phyloP scores from a whole-genome alignment of 2,888 invertebrate species.

The Invenusta paracnida region DNA sequence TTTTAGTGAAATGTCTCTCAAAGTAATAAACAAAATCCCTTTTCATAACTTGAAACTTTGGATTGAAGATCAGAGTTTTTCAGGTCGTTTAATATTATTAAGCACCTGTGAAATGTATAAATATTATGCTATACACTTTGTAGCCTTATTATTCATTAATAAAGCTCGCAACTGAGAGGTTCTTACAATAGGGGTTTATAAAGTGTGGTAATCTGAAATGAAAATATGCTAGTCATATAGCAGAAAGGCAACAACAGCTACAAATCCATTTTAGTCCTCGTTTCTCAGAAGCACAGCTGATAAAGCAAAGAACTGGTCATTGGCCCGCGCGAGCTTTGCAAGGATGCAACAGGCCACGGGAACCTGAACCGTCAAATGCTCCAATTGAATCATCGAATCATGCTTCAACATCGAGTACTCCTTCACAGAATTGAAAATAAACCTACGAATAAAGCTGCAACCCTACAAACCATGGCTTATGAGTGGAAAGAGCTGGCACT shows the following conservation, averaged over 20 bases:
- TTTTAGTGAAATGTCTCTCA: too few species aligned
- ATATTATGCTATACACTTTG: too few species aligned
- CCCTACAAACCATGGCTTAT: constrained; percentile 4
- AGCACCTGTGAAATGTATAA: too few species aligned
- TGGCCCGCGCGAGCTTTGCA: background rate
- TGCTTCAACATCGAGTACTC: background rate
- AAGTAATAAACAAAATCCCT: too few species aligned
- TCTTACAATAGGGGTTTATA: too few species aligned
- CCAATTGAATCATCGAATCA: background rate
- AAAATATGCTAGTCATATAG: background rate
- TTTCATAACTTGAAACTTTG: too few species aligned
- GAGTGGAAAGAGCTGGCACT: constrained; percentile 6
- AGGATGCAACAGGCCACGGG: background rate
- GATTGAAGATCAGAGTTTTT: too few species aligned
- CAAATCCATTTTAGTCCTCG: constrained; percentile 1
- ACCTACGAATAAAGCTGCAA: constrained; percentile 6
- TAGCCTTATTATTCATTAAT: too few species aligned
- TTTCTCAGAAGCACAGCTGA: constrained; percentile 1
- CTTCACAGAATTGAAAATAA: background rate
- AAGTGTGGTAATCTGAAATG: too few species aligned
- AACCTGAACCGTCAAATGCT: constrained; percentile 2
- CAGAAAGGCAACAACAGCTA: background rate
- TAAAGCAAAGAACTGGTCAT: constrained; percentile 9
- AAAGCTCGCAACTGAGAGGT: too few species aligned
- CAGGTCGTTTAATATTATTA: too few species aligned